These are phyloP conservation scores for Calephelis virginiensis DNA, from an alignment of 1,140 invertebrate species.

Conservation along the genomic window DNA sequence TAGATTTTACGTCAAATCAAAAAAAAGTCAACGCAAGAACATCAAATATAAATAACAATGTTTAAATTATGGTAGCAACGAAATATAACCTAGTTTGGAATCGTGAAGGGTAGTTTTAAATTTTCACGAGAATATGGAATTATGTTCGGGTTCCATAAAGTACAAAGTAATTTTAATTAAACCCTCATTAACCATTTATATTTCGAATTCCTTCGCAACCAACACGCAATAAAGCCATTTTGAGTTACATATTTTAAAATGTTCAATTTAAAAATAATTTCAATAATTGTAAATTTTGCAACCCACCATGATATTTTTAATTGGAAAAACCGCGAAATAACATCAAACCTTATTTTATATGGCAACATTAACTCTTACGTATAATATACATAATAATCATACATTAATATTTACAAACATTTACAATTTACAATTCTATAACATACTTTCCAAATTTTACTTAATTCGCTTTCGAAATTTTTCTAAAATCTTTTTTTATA, in stretches of 20 bases:
- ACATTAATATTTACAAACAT: slow-evolving; percentile 5
- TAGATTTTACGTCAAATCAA: no score
- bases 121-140: no score
- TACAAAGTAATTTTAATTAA: background rate
- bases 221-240: slow-evolving; percentile 1
- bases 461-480: no score
- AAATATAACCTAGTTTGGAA: no score
- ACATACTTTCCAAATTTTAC: no score
- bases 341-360: slow-evolving; percentile 3
- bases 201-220: background rate
- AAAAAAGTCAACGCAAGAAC: no score
- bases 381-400: no score
- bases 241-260: background rate
- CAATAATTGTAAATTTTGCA: background rate
- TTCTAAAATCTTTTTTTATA: no score
- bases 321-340: background rate
- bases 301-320: background rate
- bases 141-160: no score
- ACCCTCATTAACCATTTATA: background rate
- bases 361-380: slow-evolving; percentile 8
- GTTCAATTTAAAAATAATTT: background rate
- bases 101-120: no score
- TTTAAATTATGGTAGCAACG: no score
- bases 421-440: slow-evolving; percentile 4
- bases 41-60: no score